Conservation (phyloP, 2,888 invertebrate genomes). For the Dolomedes plantarius region DNA sequence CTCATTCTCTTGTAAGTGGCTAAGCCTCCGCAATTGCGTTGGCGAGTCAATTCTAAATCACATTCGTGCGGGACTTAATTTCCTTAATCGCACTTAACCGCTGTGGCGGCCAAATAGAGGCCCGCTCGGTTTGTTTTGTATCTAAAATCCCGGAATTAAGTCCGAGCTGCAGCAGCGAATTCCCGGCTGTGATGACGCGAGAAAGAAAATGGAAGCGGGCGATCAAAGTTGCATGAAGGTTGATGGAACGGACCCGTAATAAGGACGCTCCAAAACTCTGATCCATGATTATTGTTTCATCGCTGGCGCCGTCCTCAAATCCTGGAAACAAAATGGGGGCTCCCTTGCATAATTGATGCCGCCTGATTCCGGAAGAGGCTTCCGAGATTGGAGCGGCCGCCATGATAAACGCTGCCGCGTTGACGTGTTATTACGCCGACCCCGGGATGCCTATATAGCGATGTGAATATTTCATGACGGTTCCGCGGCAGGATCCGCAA, state of each 20-base stretch:
- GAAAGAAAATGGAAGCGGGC: slow-evolving; percentile 63
- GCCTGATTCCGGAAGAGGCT: slow-evolving; percentile 67
- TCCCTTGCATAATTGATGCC: slow-evolving; percentile 64
- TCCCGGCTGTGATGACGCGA: background rate
- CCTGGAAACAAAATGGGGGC: slow-evolving; percentile 65
- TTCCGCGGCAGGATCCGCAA: slow-evolving; percentile 61
- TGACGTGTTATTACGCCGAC: slow-evolving; percentile 72
- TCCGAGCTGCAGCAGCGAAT: slow-evolving; percentile 23
- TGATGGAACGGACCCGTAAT: slow-evolving; percentile 71
- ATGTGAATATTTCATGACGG: slow-evolving; percentile 69
- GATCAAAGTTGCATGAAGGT: slow-evolving; percentile 70
- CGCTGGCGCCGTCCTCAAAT: slow-evolving; percentile 64
- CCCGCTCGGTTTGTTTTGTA: slow-evolving; percentile 22
- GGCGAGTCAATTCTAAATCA: slow-evolving; percentile 8
- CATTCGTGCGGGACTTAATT: slow-evolving; percentile 46
- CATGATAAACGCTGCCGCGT: slow-evolving; percentile 71
- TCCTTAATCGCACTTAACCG: slow-evolving; percentile 60
- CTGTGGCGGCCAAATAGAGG: background rate
- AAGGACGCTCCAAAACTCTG: slow-evolving; percentile 69
- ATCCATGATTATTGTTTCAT: slow-evolving; percentile 72
- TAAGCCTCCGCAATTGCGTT: background rate
- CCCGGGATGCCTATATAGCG: slow-evolving; percentile 72
- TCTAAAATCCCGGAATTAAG: slow-evolving; percentile 44
- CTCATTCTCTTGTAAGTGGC: slow-evolving; percentile 8
- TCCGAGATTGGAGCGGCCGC: slow-evolving; percentile 68